Base-by-base conservation (phyloP, 2,888 invertebrate genomes). In the Eupithecia insigniata region DNA sequence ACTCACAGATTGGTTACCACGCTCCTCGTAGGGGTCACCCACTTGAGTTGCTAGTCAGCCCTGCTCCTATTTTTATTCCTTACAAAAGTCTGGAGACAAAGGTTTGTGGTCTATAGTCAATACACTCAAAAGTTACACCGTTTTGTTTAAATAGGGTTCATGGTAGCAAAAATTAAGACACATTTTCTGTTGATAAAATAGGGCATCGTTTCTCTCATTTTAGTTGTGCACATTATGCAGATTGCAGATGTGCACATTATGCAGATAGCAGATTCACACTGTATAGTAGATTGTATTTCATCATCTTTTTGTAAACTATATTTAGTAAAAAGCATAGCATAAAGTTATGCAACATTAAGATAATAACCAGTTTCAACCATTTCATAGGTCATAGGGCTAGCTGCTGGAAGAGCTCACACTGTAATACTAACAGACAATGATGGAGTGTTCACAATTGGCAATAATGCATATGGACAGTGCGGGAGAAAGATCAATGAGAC, bases 401-500 rank as follows among this genome's bases (percentile, higher is more conserved):
- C 97, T 1, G 98, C 98, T 66, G 99, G 99, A 0, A 94, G 99
- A 78, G 98, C 99, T 0, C 99, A 99, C 90, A 95, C 97, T 2
- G 92, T 97, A 0, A 95, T 98, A 66, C 90, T 98, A 22, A 98
- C 98, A 0, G 95, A 96, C 78, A 95, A 95, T 71, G 97, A 97
- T 86, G 97, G 97, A 2, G 95, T 97, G 0, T 98, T 96, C 85
- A 96, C 97, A 22, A 89, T 99, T 70, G 99, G 99, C 1, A 98
- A 98, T 89, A 99, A 99, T 90, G 95, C 97, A 0, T 98, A 97
- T 85, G 99, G 99, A 0, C 99, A 99, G 87, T 99, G 99, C 88
- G 99, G 98, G 0, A 94, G 99, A 68, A 95, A 95, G 70, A 96
- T 98, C 72, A 96, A 98, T 76, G 88, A 95, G 5, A 95, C 96